Evolutionary conservation across 2,797 vertebrate genomes (phyloP).

Genomic region (Hippoglossus hippoglossus): DNA sequence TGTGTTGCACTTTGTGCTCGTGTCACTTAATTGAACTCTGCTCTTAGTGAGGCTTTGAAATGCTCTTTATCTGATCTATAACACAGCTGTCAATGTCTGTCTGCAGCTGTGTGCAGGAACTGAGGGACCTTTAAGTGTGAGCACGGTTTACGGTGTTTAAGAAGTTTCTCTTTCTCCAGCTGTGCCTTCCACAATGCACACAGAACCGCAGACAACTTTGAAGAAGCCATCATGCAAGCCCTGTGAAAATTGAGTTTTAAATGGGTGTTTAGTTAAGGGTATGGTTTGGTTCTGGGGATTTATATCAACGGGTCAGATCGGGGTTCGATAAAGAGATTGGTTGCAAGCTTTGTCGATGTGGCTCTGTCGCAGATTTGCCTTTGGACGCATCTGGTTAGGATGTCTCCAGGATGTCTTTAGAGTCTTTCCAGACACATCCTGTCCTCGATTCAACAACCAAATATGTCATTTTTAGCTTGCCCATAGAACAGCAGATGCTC

Average conservation of each 20-base stretch:
- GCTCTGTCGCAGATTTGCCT: not conserved
- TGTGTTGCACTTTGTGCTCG: not conserved
- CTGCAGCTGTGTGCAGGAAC: conserved; percentile 19
- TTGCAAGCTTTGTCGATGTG: not conserved
- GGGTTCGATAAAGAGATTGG: not conserved
- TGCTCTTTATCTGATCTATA: not conserved
- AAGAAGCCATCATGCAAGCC: not conserved
- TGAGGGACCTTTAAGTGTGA: not conserved
- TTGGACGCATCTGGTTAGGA: not conserved
- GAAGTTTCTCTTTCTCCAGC: not conserved
- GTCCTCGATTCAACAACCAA: not conserved
- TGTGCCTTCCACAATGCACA: not conserved
- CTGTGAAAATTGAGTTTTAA: not conserved
- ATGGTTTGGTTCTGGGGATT: not conserved
- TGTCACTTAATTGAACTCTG: conserved; percentile 1
- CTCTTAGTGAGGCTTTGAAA: not conserved
- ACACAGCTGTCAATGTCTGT: conserved; percentile 5
- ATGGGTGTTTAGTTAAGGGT: not conserved
- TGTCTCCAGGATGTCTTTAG: not conserved
- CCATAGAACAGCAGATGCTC: not conserved
- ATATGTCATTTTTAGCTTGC: not conserved
- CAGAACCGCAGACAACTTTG: not conserved
- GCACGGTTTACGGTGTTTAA: not conserved
- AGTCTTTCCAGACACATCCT: not conserved
- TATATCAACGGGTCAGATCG: not conserved